Base-by-base conservation (phyloP, 2,113 vertebrate genomes). In the Balaeniceps rex region DNA sequence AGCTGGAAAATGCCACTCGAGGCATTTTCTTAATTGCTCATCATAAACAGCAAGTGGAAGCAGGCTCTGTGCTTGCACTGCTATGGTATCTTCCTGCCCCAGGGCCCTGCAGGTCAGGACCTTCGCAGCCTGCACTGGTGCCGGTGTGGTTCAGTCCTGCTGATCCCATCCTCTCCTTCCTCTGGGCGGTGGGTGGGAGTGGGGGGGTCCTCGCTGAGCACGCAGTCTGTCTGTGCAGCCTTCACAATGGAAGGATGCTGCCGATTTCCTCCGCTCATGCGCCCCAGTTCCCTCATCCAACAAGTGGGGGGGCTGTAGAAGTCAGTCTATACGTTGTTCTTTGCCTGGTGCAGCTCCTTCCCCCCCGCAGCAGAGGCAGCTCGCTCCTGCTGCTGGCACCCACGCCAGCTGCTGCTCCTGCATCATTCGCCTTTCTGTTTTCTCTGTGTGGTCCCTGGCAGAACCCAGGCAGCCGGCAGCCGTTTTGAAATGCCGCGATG, bases 21-120 rank as follows among this genome's bases (percentile, higher is more conserved):
- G 95, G 93, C 93, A 33, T 88, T 93, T 87, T 87, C 79, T 90
- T 94, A 92, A 90, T 86, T 84, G 94, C 88, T 78, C 34, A 2
- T 84, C 4, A 1, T 40, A 49, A 86, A 16, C 26, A 80, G 80
- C 82, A 40, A 76, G 82, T 58, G 96, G 92, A 42, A 93, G 84
- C 90, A 42, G 84, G 71, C 42, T 93, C 49, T 70, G 87, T 49
- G 61, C 47, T 42, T 42, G 63, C 23, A 0, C 69, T 55, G 75
- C 88, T 47, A 64, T 9, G 19, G 1, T 42, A 38, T 60, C 91
- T 70, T 31, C 76, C 71, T 51, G 54, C 66, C 69, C 75, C 63
- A 44, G 85, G 64, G 58, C 60, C 15, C 81, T 5, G 69, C 18
- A 2, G 42, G 46, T 47, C 52, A 26, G 57, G 8, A 90, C 70